phyloP scores from a whole-genome alignment of 2,113 vertebrate genomes.

The Halcyon senegalensis region DNA sequence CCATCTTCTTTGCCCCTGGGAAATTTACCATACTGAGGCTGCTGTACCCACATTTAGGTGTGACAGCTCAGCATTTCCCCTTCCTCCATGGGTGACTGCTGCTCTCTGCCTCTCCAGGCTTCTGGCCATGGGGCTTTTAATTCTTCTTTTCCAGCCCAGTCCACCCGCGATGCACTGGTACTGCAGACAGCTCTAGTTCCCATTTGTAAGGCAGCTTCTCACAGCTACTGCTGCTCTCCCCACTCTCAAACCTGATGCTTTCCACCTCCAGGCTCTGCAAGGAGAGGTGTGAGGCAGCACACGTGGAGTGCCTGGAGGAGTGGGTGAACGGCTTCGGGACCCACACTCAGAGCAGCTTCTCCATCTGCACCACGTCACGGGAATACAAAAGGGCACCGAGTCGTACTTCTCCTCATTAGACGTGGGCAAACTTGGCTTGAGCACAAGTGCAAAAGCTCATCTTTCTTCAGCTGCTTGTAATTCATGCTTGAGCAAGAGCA shows the following conservation, averaged over 20 bases:
- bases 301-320: not conserved
- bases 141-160: not conserved
- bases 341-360: not conserved
- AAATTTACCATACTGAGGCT: not conserved
- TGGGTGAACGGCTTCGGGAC: not conserved
- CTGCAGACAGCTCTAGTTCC: not conserved
- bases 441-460: constrained; percentile 44
- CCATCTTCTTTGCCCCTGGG: not conserved
- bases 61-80: not conserved
- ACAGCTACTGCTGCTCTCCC: not conserved
- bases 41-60: not conserved
- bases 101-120: not conserved
- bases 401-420: constrained; percentile 22
- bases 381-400: constrained; percentile 32
- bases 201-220: not conserved
- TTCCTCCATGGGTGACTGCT: not conserved
- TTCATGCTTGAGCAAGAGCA: constrained; percentile 67
- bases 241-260: not conserved
- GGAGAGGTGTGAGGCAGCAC: not conserved
- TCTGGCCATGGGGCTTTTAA: not conserved
- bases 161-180: accelerated
- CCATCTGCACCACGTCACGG: not conserved
- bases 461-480: constrained; percentile 68
- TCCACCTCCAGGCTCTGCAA: not conserved
- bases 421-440: constrained; percentile 59